Conservation (phyloP, 2,113 vertebrate genomes). For the Oryctolagus cuniculus region mOryCun1.1 NC_091449.1:6778501-6779000, state of each 20-base stretch:
- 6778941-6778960: background rate
- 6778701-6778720: background rate
- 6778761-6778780: background rate
- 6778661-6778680: background rate
- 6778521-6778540: background rate
- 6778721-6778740: too few species aligned
- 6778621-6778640: background rate
- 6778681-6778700: background rate
- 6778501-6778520: background rate
- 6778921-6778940: background rate
- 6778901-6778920: background rate
- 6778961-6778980: background rate
- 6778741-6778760: background rate
- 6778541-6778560: background rate
- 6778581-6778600: constrained; percentile 8
- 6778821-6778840: background rate
- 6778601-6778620: background rate
- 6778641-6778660: background rate
- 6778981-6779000: background rate
- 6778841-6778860: background rate
- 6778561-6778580: background rate
- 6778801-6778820: background rate
- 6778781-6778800: background rate
- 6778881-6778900: too few species aligned
- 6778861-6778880: background rate